Percentiles rank a stretch among this genome's conserved stretches.
Conservation (phyloP, 2,888 invertebrate genomes). For the Pycnomerus fuliginosus region DNA sequence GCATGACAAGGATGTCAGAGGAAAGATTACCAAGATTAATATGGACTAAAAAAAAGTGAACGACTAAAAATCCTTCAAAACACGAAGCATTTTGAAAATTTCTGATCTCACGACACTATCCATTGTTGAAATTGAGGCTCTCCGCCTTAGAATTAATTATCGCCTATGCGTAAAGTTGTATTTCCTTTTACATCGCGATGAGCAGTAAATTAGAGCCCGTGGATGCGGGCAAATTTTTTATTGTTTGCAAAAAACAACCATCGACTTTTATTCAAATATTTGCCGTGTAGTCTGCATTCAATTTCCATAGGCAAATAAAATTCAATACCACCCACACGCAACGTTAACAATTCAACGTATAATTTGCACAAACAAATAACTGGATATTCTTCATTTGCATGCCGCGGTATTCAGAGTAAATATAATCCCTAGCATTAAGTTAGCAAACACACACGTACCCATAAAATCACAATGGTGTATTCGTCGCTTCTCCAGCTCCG, state of each 20-base stretch:
- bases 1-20: no score
- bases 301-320: conserved; percentile 24
- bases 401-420: conserved; percentile 19
- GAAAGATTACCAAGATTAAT: no score
- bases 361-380: conserved; percentile 35
- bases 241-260: neutral
- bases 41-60: no score
- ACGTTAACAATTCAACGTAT: conserved; percentile 34
- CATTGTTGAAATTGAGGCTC: no score
- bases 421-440: conserved; percentile 15
- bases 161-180: no score
- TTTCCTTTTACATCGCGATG: no score
- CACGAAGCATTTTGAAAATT: no score
- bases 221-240: no score
- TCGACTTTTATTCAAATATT: conserved; percentile 15
- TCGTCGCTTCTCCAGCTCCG: conserved; percentile 91
- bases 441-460: conserved; percentile 59
- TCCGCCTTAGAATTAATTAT: no score
- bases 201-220: no score
- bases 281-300: conserved; percentile 15
- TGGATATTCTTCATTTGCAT: conserved; percentile 36
- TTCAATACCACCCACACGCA: conserved; percentile 30
- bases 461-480: conserved; percentile 97
- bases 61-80: no score
- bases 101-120: no score